These are phyloP conservation scores for Sterrhoptilus dennistouni DNA, from an alignment of 2,113 vertebrate species.

Conservation along the genomic window DNA sequence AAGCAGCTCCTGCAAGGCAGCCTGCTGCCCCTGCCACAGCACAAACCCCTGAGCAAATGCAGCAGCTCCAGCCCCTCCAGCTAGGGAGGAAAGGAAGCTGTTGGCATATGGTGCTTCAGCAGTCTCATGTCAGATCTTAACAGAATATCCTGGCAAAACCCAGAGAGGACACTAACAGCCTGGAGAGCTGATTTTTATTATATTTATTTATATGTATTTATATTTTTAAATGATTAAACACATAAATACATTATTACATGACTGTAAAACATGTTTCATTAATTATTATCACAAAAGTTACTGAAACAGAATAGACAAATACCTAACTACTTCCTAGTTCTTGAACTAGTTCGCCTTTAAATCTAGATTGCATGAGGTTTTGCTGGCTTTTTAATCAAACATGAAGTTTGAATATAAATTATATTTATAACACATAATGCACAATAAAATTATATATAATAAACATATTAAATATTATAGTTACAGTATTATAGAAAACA, in stretches of 20 bases:
- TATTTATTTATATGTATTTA: not conserved
- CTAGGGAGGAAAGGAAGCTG: not conserved
- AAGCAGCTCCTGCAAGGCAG: not conserved
- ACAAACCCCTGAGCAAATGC: not conserved
- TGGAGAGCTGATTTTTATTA: not conserved
- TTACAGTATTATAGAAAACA: not conserved
- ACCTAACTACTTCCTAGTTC: not conserved
- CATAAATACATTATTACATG: not conserved
- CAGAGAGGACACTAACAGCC: not conserved
- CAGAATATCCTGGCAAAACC: not conserved
- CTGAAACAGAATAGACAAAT: not conserved
- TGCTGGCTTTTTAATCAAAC: not conserved
- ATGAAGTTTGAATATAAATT: not conserved
- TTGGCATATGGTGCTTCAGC: not conserved
- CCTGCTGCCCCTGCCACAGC: not conserved
- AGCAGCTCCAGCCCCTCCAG: not conserved
- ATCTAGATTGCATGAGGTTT: not conserved
- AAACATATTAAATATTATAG: not conserved
- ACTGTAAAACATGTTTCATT: accelerated
- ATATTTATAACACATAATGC: not conserved
- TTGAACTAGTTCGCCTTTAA: not conserved
- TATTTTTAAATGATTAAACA: not conserved
- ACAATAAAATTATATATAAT: not conserved
- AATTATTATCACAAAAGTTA: not conserved
- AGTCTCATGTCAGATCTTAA: not conserved